phyloP scores from a whole-genome alignment of 1,140 invertebrate genomes.

The Drosophila bocqueti region DNA sequence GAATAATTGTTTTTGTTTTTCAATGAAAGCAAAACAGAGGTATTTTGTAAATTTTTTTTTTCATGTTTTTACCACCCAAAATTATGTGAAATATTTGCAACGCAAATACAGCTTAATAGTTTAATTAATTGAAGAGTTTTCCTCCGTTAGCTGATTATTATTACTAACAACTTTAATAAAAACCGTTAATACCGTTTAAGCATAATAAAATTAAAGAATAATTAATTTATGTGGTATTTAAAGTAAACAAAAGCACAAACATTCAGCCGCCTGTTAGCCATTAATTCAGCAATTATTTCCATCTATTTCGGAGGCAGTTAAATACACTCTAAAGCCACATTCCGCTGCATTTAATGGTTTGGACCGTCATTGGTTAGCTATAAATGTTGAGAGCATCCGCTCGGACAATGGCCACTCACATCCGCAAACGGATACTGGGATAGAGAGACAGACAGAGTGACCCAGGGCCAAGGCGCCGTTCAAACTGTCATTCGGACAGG shows the following conservation, averaged over 20 bases:
- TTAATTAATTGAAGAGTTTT: background rate
- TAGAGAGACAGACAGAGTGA: background rate
- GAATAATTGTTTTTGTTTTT: background rate
- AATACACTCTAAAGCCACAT: conserved; percentile 20
- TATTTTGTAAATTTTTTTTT: no score
- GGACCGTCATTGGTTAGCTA: conserved; percentile 32
- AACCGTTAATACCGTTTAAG: background rate
- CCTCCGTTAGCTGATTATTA: background rate
- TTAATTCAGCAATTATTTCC: conserved; percentile 21
- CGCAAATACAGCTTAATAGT: background rate
- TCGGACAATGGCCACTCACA: conserved; percentile 38
- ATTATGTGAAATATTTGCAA: background rate
- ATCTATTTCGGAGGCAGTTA: conserved; percentile 4
- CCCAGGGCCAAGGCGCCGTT: conserved; percentile 18
- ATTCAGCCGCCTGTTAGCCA: background rate
- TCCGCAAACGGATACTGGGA: background rate
- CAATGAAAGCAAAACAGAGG: no score
- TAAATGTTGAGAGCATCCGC: conserved; percentile 34
- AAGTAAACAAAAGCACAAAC: background rate
- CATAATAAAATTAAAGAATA: conserved; percentile 2
- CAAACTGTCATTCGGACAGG: conserved; percentile 44
- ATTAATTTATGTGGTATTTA: conserved; percentile 12
- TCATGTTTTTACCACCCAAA: no score
- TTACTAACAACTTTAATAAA: background rate
- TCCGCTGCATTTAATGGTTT: conserved; percentile 35